Evolutionary conservation across 2,888 invertebrate species (phyloP).

Genomic region (Mimumesa dahlbomi): DNA sequence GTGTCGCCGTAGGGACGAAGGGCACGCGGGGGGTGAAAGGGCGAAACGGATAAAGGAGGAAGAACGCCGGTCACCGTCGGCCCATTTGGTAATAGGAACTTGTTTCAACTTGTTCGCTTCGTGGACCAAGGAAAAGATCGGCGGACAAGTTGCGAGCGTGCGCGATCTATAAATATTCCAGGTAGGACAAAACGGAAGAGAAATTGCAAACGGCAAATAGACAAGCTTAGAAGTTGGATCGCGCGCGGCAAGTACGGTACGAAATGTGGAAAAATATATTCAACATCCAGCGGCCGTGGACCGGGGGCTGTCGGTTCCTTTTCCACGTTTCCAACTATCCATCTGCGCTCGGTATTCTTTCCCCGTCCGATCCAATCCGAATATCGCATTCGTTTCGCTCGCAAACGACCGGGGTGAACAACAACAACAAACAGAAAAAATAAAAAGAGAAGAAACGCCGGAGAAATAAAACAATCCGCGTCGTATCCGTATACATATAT

Average conservation of each 20-base stretch:
- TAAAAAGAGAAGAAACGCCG: too few species aligned
- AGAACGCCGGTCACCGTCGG: background rate
- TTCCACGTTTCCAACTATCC: background rate
- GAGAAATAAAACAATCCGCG: too few species aligned
- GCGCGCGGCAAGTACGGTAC: too few species aligned
- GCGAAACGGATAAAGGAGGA: background rate
- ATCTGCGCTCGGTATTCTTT: background rate
- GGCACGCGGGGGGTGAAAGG: background rate
- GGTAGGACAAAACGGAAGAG: too few species aligned
- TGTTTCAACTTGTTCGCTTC: background rate
- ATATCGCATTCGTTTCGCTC: background rate
- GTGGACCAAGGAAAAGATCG: too few species aligned
- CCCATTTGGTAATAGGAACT: background rate
- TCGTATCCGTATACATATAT: too few species aligned
- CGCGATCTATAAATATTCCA: too few species aligned
- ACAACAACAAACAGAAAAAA: too few species aligned
- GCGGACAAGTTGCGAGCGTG: background rate
- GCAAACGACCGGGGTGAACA: background rate
- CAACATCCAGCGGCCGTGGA: too few species aligned
- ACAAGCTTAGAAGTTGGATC: too few species aligned
- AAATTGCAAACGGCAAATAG: too few species aligned
- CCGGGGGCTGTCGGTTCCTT: too few species aligned
- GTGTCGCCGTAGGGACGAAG: background rate
- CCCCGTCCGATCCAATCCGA: conserved; percentile 4
- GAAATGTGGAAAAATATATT: conserved; percentile 3